phyloP scores from a whole-genome alignment of 2,113 vertebrate species.

The Vimba vimba region DNA sequence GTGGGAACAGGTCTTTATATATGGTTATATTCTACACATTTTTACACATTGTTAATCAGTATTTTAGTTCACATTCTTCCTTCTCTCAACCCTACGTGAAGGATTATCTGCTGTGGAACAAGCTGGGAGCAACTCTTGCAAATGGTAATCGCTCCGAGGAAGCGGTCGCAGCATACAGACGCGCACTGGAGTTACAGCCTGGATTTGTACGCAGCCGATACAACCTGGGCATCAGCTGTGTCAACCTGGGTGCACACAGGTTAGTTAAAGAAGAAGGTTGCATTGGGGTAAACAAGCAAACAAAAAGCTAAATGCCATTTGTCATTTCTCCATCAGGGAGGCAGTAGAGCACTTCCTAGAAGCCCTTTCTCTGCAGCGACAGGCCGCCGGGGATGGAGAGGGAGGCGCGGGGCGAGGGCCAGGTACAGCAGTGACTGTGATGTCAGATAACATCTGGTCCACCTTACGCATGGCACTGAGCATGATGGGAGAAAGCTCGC shows the following conservation, averaged over 20 bases:
- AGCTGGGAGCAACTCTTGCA: constrained; percentile 93
- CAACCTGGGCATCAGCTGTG: constrained; percentile 97
- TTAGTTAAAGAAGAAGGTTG: constrained; percentile 63
- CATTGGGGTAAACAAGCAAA: not conserved
- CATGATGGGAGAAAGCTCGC: constrained; percentile 96
- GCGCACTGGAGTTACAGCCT: constrained; percentile 92
- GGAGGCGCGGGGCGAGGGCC: constrained; percentile 73
- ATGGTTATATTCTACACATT: not conserved
- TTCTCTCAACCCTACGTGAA: constrained; percentile 55
- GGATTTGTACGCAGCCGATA: constrained; percentile 97
- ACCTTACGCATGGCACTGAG: constrained; percentile 96
- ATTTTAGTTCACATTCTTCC: too few species aligned
- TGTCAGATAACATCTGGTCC: constrained; percentile 99
- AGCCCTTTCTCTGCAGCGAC: constrained; percentile 92
- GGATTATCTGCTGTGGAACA: constrained; percentile 98
- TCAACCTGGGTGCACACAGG: constrained; percentile 96
- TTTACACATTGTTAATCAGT: not conserved
- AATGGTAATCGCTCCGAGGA: constrained; percentile 96
- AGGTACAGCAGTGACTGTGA: constrained; percentile 82
- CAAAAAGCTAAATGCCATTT: not conserved
- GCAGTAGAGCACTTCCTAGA: constrained; percentile 98
- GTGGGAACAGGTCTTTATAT: too few species aligned
- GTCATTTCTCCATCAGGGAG: constrained; percentile 78
- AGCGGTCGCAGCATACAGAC: constrained; percentile 91
- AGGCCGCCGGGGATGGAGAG: constrained; percentile 82